A percentile compares a stretch with the other conserved stretches of the same genome.
Conservation (phyloP, 1,140 invertebrate species). For the Leptinotarsa defecta region DNA sequence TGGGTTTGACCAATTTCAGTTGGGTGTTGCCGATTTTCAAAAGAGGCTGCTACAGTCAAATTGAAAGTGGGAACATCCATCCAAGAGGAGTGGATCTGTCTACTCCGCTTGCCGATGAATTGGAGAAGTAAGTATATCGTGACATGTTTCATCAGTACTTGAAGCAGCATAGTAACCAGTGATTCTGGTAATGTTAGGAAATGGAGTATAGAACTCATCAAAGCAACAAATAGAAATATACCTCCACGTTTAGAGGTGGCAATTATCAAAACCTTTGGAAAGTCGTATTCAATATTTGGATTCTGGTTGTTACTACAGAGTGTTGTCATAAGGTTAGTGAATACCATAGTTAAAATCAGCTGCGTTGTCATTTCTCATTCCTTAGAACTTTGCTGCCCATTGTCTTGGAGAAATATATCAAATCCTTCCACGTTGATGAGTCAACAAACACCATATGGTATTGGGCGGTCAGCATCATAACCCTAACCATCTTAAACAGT, state of each 20-base stretch:
- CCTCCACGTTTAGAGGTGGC: neutral
- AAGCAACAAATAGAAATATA: neutral
- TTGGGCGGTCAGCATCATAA: neutral
- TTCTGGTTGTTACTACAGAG: constrained; percentile 3
- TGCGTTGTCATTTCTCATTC: neutral
- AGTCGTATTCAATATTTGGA: constrained; percentile 7
- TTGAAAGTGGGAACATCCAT: neutral
- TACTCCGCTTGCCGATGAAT: neutral
- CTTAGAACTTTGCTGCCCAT: constrained; percentile 8
- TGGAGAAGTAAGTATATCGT: constrained; percentile 6
- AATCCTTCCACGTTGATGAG: neutral
- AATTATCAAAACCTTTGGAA: neutral
- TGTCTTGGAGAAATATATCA: neutral
- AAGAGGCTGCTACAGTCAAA: neutral
- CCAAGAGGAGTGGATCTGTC: neutral
- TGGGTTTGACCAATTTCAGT: neutral
- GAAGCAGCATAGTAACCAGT: neutral
- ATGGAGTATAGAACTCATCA: neutral
- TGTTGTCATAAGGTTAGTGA: neutral
- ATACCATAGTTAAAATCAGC: neutral
- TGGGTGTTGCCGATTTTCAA: constrained; percentile 13
- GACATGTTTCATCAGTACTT: neutral
- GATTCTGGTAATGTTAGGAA: neutral
- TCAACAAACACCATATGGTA: neutral
- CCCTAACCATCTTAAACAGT: constrained; percentile 38